These are phyloP conservation scores for Troglohyphantes excavatus DNA, from an alignment of 2,888 invertebrate genomes.

Conservation along the genomic window DNA sequence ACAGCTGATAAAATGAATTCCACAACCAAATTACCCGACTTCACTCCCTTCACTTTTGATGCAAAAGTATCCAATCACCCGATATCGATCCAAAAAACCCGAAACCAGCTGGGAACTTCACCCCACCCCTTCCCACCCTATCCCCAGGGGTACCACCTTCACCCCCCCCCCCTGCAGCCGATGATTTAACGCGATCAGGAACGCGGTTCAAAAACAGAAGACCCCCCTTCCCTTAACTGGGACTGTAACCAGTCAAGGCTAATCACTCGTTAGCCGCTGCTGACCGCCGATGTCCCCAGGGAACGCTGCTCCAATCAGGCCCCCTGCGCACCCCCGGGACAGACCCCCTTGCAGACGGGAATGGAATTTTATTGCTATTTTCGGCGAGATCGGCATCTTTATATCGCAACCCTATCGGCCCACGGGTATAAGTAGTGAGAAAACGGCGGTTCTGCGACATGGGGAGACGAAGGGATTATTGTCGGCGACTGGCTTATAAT, in stretches of 20 bases:
- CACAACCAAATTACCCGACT: neutral
- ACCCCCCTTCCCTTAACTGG: slow-evolving; percentile 25
- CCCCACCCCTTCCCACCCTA: neutral
- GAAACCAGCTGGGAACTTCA: slow-evolving; percentile 35
- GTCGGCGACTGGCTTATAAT: neutral
- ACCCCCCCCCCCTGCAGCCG: neutral
- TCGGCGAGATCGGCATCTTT: slow-evolving; percentile 40
- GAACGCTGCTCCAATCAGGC: slow-evolving; percentile 68
- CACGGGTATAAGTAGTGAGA: too few relatives aligned
- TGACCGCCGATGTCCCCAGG: slow-evolving; percentile 55
- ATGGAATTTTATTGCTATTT: slow-evolving; percentile 63
- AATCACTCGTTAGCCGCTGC: slow-evolving; percentile 69
- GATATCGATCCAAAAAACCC: slow-evolving; percentile 2
- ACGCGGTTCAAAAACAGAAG: neutral
- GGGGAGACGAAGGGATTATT: neutral
- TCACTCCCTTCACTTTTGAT: neutral
- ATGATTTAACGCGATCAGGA: slow-evolving; percentile 58
- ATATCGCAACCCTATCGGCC: neutral
- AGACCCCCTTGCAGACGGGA: slow-evolving; percentile 5
- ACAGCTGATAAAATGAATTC: neutral
- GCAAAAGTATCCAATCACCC: slow-evolving; percentile 34
- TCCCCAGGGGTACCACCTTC: slow-evolving; percentile 4
- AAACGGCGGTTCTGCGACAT: too few relatives aligned
- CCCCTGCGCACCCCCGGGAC: slow-evolving; percentile 19
- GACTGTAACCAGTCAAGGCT: slow-evolving; percentile 70